Percentiles rank a stretch among this genome's conserved stretches.
Evolutionary conservation across 2,888 invertebrate genomes (phyloP).

Genomic region (Diarsia brunnea): DNA sequence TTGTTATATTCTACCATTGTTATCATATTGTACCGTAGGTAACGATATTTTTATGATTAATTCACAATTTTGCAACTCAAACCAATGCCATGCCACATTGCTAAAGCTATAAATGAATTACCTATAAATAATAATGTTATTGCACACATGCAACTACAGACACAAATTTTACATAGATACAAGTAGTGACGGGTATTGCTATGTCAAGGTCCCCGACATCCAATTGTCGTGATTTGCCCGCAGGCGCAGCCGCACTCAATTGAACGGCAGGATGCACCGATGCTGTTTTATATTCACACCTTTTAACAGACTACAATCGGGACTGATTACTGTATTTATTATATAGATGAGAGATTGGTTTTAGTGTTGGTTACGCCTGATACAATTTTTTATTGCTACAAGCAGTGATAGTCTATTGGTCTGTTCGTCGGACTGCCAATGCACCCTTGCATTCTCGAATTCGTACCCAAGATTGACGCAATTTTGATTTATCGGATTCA

Average conservation of each 20-base stretch:
- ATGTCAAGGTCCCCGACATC: constrained; percentile 59
- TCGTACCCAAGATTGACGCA: too few relatives aligned
- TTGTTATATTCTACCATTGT: too few relatives aligned
- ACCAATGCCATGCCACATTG: neutral
- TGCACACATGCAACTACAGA: neutral
- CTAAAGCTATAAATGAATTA: neutral
- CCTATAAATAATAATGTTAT: neutral
- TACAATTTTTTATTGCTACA: too few relatives aligned
- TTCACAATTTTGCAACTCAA: neutral
- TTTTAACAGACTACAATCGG: constrained; percentile 13
- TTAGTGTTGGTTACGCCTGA: neutral
- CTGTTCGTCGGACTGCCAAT: too few relatives aligned
- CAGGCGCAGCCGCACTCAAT: constrained; percentile 58
- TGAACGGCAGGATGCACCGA: constrained; percentile 51
- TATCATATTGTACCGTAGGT: too few relatives aligned
- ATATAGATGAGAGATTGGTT: neutral
- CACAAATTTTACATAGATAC: constrained; percentile 4
- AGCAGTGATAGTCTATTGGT: too few relatives aligned
- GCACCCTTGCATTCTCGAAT: too few relatives aligned
- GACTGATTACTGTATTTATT: neutral
- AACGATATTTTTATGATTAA: too few relatives aligned
- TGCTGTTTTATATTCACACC: constrained; percentile 54
- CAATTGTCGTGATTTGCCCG: constrained; percentile 58
- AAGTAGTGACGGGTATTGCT: constrained; percentile 20
- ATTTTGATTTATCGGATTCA: too few relatives aligned